Base-by-base conservation (phyloP, 2,113 vertebrate genomes). In the Salvelinus alpinus region DNA sequence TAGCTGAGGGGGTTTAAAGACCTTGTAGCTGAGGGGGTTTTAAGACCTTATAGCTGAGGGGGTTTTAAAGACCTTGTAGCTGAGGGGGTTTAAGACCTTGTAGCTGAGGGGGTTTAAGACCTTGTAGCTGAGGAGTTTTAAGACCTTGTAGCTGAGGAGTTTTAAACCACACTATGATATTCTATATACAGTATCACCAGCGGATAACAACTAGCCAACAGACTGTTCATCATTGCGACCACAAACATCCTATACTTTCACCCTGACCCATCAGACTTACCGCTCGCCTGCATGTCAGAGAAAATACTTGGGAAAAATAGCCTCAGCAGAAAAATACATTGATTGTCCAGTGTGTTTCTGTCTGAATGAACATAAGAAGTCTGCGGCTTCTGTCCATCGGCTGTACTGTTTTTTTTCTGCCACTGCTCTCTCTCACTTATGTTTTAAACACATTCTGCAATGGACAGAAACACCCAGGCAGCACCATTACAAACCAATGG, bases 401-500 rank as follows among this genome's bases (percentile, higher is more conserved):
- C 24, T 65, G 0, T 44, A 44, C 9, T 65, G 25, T 31, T 34
- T 65, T 18, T 1, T 78, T 76, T 59, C 54, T 48, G 67, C 5
- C 22, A 1, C 4, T 20, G 0, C 2, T 29, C 24, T 25, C n/a
- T 25, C 12, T 12, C 24, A 65, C 38, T 65, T 7, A 14, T 65
- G 0, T 64, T n/a, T 64, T 8, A 25, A 3, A 62, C 12, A 62
- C 59, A 24, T n/a, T 16, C 59, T 62, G n/a, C 59, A 62, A 14
- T 79, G 71, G 54, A 76, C 11, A 68, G 51, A 29, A 7, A 5
- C 16, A 13, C 1, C 6, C 16, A 69, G 62, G 9, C 38, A 69
- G 34, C 34, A 27, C 16, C 38, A 67, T 79, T 31, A 70, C 14
- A 24, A 79, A 44, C 44, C 70, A 62, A 62, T 8, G n/a, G 59